Evolutionary conservation across 35 echinoderm and acorn worm species (phyloP), one percentile per base, ranked within the genome.

Genomic region (Lytechinus variegatus): DNA sequence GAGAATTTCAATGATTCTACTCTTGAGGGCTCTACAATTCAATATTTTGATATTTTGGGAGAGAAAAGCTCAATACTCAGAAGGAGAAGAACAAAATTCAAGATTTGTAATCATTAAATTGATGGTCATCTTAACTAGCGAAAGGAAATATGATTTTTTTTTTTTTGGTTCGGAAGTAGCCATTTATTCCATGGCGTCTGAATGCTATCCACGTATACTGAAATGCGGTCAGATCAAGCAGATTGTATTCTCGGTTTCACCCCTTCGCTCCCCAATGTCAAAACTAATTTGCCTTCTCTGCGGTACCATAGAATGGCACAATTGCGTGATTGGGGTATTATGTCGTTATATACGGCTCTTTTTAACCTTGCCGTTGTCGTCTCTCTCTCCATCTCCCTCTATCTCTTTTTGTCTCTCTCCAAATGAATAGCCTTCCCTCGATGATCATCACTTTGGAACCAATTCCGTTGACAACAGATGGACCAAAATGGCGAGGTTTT

Each of bases 261-360:
- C 29, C 88, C 52, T 9, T 11, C 4, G 29, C 11, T 54, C 52
- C 88, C 88, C 88, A 90, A 90, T 90, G 88, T 90, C 88, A 90
- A 90, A 90, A 54, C 88, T 90, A 90, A 90, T 90, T 90, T 90
- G 10, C 29, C 52, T 44, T 90, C 88, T 90, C 88, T 10, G 88
- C 27, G 52, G 88, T 27, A 54, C 88, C 29, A 28, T 54, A 27
- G 28, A 90, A 54, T 29, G 88, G 52, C 27, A 90, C 88, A 90
- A 90, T 90, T 90, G 88, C 88, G 88, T 90, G 88, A 90, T 90
- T 21, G 24, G 27, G 87, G 52, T 90, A 52, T 90, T 90, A 90
- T 27, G 88, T 90, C 88, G 13, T 54, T 90, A 44, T 90, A 90
- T 90, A 54, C 14, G 0, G 0, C 33, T 44, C 33, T 44, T 44